Percentiles rank a stretch among this genome's conserved stretches.
Evolutionary conservation across 2,113 vertebrate species (phyloP).

Genomic region (Actinemys pallida): DNA sequence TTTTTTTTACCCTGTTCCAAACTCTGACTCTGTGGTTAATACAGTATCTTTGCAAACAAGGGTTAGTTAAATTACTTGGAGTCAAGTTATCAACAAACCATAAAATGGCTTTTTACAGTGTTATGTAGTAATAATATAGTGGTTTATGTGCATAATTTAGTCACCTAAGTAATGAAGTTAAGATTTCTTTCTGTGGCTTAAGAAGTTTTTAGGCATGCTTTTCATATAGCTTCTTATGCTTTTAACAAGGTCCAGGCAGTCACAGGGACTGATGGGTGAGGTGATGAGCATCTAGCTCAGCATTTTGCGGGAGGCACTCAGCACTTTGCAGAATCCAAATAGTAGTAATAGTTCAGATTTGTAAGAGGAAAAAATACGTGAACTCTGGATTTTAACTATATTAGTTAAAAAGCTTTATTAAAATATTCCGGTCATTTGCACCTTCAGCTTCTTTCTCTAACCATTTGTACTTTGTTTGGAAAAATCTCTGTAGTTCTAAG

Average conservation of each 20-base stretch:
- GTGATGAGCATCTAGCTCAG: neutral
- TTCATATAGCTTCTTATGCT: slow-evolving; percentile 6
- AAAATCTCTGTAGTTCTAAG: neutral
- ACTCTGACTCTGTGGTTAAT: slow-evolving; percentile 16
- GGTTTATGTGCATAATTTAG: slow-evolving; percentile 37
- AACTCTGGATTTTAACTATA: slow-evolving; percentile 35
- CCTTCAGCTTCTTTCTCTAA: neutral
- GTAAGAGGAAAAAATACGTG: fast-evolving
- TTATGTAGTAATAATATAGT: slow-evolving; percentile 12
- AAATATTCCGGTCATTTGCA: slow-evolving; percentile 34
- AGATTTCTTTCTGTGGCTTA: slow-evolving; percentile 21
- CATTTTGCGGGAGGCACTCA: neutral
- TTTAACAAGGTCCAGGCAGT: slow-evolving; percentile 41
- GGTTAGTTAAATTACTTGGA: slow-evolving; percentile 50
- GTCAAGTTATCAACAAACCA: slow-evolving; percentile 39
- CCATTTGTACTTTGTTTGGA: neutral
- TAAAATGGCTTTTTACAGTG: slow-evolving; percentile 35
- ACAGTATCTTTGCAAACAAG: slow-evolving; percentile 38
- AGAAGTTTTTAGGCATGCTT: slow-evolving; percentile 24
- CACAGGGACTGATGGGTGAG: neutral
- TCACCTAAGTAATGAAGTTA: slow-evolving; percentile 44
- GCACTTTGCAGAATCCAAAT: neutral
- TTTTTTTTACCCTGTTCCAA: slow-evolving; percentile 34
- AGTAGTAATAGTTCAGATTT: neutral
- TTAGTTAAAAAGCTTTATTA: slow-evolving; percentile 50